A percentile compares a stretch with the other conserved stretches of the same genome.
These are phyloP conservation scores for Gymnodraco acuticeps DNA, from an alignment of 2,797 vertebrate genomes.

Conservation along the genomic window DNA sequence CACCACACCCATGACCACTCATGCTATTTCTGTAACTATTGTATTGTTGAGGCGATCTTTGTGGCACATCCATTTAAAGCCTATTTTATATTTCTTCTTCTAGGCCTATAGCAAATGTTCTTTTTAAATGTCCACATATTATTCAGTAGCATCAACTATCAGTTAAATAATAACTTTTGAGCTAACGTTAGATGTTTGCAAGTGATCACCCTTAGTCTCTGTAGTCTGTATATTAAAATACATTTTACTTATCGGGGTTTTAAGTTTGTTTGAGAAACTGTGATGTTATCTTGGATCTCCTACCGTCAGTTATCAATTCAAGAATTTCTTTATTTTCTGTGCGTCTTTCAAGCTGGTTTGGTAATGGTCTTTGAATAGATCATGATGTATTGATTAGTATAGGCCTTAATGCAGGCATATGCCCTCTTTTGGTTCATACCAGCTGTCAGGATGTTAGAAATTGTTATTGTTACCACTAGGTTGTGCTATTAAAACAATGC, in stretches of 20 bases:
- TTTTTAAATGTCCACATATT: background rate
- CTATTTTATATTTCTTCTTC: background rate
- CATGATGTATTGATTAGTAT: slow-evolving; percentile 33
- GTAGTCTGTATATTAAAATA: background rate
- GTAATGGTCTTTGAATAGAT: slow-evolving; percentile 2
- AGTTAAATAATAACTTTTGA: background rate
- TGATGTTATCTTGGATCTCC: background rate
- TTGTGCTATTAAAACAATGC: slow-evolving; percentile 57
- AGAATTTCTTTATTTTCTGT: no score
- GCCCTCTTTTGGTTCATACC: slow-evolving; percentile 6
- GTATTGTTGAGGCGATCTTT: background rate
- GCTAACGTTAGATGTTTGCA: background rate
- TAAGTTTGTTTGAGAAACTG: background rate
- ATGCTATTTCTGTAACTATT: slow-evolving; percentile 36
- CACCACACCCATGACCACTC: slow-evolving; percentile 59
- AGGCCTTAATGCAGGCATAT: slow-evolving; percentile 44
- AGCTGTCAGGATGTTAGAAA: slow-evolving; percentile 6
- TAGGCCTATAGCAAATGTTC: background rate
- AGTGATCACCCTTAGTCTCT: rapidly evolving
- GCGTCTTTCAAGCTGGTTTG: background rate
- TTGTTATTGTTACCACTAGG: slow-evolving; percentile 54
- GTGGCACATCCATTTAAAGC: background rate
- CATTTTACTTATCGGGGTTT: no score
- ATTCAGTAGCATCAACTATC: background rate
- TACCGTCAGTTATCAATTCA: background rate